These are phyloP conservation scores for Pterobdella sp. DNA, from an alignment of 2,888 invertebrate species.

Conservation along the genomic window DNA sequence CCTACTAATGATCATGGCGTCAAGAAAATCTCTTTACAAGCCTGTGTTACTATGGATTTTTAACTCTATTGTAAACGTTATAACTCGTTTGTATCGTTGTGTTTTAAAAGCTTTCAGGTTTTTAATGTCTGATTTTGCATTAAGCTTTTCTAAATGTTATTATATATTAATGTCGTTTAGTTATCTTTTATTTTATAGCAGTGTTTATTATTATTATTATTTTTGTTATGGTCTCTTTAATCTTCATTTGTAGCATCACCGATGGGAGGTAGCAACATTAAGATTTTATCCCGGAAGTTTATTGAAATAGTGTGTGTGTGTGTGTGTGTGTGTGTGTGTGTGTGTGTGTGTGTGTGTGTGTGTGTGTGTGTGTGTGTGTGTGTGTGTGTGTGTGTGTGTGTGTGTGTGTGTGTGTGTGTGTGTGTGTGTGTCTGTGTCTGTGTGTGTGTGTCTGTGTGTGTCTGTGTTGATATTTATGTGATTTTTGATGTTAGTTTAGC, in stretches of 20 bases:
- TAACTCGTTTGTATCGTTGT: no score
- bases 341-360: not conserved
- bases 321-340: not conserved
- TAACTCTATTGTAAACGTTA: no score
- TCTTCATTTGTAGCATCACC: not conserved
- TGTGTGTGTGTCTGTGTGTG: constrained; percentile 13
- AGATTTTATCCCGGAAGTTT: not conserved
- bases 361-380: constrained; percentile 10
- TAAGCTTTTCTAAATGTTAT: no score
- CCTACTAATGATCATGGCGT: no score
- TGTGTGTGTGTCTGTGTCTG: constrained; percentile 11
- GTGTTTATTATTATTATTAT: not conserved
- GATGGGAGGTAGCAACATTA: not conserved
- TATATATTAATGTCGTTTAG: no score
- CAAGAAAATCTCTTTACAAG: no score
- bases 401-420: constrained; percentile 14
- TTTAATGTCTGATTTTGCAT: no score
- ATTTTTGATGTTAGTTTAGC: not conserved
- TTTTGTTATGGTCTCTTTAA: not conserved
- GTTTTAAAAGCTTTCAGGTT: no score
- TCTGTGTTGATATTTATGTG: constrained; percentile 2
- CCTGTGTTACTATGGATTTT: no score
- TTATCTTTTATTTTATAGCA: not conserved
- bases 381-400: constrained; percentile 13
- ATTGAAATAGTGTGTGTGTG: not conserved